Percentiles rank a stretch among this genome's conserved stretches.
Conservation (phyloP, 2,113 vertebrate genomes). For the Corvus moneduloides region DNA sequence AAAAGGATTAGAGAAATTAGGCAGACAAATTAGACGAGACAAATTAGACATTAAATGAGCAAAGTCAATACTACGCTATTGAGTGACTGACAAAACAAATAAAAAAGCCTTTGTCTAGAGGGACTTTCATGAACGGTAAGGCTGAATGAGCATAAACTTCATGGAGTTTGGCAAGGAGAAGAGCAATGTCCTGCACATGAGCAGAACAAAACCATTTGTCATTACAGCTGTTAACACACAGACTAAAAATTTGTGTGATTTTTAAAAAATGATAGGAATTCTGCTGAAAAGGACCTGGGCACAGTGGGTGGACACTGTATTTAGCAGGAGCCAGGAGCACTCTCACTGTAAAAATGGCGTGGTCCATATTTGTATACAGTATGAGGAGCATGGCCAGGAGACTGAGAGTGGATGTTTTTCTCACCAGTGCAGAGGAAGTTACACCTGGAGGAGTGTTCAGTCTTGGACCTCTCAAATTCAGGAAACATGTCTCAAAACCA, state of each 20-base stretch:
- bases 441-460: not conserved
- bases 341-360: not conserved
- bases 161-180: conserved; percentile 4
- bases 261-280: not conserved
- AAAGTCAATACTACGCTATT: conserved; percentile 9
- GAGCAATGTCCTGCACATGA: not conserved
- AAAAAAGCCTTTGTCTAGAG: not conserved
- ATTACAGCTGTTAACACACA: not conserved
- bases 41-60: conserved; percentile 31
- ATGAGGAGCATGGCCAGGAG: not conserved
- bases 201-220: not conserved
- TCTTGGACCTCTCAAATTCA: not conserved
- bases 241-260: not conserved
- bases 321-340: not conserved
- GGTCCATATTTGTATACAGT: not conserved
- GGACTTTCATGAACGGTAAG: not conserved
- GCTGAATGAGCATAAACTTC: not conserved
- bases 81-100: conserved; percentile 35
- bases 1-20: conserved; percentile 38
- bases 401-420: not conserved
- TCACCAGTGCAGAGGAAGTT: not conserved
- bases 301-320: too few species aligned
- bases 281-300: not conserved
- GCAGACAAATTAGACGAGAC: conserved; percentile 20
- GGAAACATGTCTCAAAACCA: not conserved